Evolutionary conservation across 2,113 vertebrate genomes (phyloP).

Genomic region (Lepus europaeus): DNA sequence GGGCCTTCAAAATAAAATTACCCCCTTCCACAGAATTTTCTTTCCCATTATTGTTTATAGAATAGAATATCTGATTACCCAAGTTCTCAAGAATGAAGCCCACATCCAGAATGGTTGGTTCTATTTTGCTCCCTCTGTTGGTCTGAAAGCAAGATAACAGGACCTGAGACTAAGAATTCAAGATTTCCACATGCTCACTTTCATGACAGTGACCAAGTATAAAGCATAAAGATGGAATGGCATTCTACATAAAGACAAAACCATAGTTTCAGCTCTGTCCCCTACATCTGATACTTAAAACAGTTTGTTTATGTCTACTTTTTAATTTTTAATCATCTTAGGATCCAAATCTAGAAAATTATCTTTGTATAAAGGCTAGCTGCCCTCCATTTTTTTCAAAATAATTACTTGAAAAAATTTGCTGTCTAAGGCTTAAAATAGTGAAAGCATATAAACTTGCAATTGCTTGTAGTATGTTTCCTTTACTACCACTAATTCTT

Average conservation of each 20-base stretch:
- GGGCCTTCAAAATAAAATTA: constrained; percentile 21
- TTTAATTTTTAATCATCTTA: background rate
- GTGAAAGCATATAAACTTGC: background rate
- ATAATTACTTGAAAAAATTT: background rate
- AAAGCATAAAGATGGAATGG: background rate
- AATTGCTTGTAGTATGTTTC: background rate
- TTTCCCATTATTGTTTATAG: constrained; percentile 22
- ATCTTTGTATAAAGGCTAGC: constrained; percentile 34
- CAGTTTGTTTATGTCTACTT: background rate
- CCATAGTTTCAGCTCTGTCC: background rate
- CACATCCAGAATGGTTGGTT: background rate
- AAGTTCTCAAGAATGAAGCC: background rate
- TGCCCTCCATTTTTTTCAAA: constrained; percentile 14
- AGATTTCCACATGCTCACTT: background rate
- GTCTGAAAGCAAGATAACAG: background rate
- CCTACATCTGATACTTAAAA: background rate
- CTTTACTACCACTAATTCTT: constrained; percentile 9
- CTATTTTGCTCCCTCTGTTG: constrained; percentile 33
- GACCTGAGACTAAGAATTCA: background rate
- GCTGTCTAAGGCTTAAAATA: constrained; percentile 8
- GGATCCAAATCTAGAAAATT: constrained; percentile 28
- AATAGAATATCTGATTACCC: background rate
- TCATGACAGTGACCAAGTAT: background rate
- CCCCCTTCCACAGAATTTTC: background rate
- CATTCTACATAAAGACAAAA: constrained; percentile 1